Evolutionary conservation across 30 jellyfish, hydroid and myxozoan species (phyloP).

Genomic region (Cassiopea andromeda): DNA sequence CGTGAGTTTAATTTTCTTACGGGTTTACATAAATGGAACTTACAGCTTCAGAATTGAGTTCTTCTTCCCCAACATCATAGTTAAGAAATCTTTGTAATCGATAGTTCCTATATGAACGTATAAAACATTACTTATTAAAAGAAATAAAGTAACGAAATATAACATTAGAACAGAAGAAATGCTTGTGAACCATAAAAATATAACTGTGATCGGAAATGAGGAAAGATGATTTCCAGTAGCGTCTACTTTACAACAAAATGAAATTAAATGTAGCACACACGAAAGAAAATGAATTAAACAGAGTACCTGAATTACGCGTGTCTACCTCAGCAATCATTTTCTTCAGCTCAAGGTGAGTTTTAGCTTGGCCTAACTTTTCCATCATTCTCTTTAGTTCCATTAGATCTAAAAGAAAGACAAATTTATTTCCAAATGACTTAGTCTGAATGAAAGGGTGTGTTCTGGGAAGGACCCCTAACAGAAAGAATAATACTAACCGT

Average conservation of each 20-base stretch:
- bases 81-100: slow-evolving; percentile 90
- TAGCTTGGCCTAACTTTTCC: slow-evolving; percentile 98
- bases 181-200: not conserved
- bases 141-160: no score
- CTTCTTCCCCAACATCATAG: slow-evolving; percentile 97
- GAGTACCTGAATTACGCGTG: slow-evolving; percentile 84
- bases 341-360: slow-evolving; percentile 93
- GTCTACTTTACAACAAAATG: no score
- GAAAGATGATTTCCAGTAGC: not conserved
- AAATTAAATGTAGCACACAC: not conserved
- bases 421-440: no score
- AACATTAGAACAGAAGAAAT: not conserved
- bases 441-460: no score
- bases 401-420: slow-evolving; percentile 47
- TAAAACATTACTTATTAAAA: not conserved
- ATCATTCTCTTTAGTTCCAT: slow-evolving; percentile 97
- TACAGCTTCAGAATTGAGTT: slow-evolving; percentile 88
- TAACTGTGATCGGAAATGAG: not conserved
- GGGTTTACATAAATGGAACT: slow-evolving; percentile 9
- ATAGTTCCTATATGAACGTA: slow-evolving; percentile 62
- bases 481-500: no score
- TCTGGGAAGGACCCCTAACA: no score
- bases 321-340: slow-evolving; percentile 97
- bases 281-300: not conserved
- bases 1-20: no score